phyloP scores from a whole-genome alignment of 2,888 invertebrate species.

The Andrena bicolor region DNA sequence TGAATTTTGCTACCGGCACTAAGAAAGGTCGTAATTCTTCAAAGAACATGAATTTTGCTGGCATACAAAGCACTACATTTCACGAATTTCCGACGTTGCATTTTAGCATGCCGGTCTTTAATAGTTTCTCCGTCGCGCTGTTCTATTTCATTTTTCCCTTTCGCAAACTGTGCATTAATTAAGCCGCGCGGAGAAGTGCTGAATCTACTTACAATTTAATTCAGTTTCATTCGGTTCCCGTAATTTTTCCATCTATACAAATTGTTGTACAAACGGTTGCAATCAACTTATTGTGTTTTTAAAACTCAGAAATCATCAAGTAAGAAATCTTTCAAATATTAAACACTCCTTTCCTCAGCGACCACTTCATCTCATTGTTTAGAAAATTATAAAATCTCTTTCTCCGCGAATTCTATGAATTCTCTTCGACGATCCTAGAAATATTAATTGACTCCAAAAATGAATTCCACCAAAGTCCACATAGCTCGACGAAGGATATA shows the following conservation, averaged over 20 bases:
- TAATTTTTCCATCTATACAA: neutral
- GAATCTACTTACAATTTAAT: conserved; percentile 35
- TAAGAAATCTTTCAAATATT: too few relatives aligned
- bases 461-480: too few relatives aligned
- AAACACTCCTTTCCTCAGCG: too few relatives aligned
- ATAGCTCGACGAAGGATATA: too few relatives aligned
- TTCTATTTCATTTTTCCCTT: conserved; percentile 24
- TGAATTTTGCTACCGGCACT: neutral
- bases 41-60: conserved; percentile 14
- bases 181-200: conserved; percentile 21
- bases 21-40: conserved; percentile 14
- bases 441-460: too few relatives aligned
- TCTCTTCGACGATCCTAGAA: too few relatives aligned
- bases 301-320: too few relatives aligned
- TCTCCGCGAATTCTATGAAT: too few relatives aligned
- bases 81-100: conserved; percentile 27
- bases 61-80: conserved; percentile 21
- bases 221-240: neutral
- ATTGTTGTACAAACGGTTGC: too few relatives aligned
- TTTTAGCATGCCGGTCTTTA: conserved; percentile 24
- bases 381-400: too few relatives aligned
- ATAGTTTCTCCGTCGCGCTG: conserved; percentile 20
- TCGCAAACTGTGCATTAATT: conserved; percentile 44
- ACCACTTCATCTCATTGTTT: too few relatives aligned
- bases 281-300: too few relatives aligned